phyloP scores from a whole-genome alignment of 1,140 invertebrate species.

The Antheraea mylitta region DNA sequence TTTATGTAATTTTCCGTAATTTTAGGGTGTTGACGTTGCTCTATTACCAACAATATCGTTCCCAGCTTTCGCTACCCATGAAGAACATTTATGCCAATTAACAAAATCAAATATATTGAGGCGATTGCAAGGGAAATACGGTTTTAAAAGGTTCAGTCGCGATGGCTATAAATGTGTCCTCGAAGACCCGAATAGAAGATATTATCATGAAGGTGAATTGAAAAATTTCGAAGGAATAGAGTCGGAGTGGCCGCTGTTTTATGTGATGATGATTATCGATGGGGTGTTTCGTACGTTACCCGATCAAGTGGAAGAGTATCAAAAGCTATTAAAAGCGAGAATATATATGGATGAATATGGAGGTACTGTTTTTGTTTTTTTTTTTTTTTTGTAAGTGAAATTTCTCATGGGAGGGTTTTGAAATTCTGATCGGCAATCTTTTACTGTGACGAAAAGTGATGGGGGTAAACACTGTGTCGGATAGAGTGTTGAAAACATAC shows the following conservation, averaged over 20 bases:
- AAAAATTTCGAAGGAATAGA: constrained; percentile 98
- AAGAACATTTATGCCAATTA: constrained; percentile 90
- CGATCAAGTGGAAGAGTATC: constrained; percentile 96
- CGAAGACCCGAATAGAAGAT: constrained; percentile 89
- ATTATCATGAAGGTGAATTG: constrained; percentile 82
- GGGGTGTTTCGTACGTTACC: constrained; percentile 93
- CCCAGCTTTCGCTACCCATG: constrained; percentile 98
- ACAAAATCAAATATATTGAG: constrained; percentile 94
- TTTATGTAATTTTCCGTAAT: constrained; percentile 19
- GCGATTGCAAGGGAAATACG: constrained; percentile 93
- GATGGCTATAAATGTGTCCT: constrained; percentile 96
- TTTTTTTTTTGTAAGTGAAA: not conserved
- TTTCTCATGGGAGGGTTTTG: too few relatives aligned
- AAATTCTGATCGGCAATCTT: too few relatives aligned
- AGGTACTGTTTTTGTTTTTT: constrained; percentile 74
- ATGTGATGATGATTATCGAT: constrained; percentile 97
- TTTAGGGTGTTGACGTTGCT: constrained; percentile 92
- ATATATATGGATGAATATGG: constrained; percentile 89
- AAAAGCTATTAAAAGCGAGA: constrained; percentile 88
- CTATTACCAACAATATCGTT: constrained; percentile 96
- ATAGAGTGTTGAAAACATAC: too few relatives aligned
- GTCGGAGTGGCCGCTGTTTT: constrained; percentile 99
- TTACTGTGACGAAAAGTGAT: too few relatives aligned
- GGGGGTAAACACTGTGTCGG: too few relatives aligned
- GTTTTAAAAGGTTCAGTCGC: constrained; percentile 96